These are phyloP conservation scores for Mallotus villosus DNA, from an alignment of 2,797 vertebrate genomes.

Conservation along the genomic window DNA sequence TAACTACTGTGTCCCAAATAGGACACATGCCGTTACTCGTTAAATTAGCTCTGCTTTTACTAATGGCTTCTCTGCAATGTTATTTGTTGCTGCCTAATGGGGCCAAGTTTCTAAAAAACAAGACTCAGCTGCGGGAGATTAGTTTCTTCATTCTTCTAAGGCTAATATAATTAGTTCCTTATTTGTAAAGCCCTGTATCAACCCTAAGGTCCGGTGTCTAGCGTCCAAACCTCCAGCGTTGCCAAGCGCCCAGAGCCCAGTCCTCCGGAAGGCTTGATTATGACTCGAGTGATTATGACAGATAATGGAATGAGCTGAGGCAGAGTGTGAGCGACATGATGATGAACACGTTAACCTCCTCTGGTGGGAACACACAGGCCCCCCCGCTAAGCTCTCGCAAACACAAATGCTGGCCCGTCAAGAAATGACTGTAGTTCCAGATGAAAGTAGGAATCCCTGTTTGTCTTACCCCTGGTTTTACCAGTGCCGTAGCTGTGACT, in stretches of 20 bases:
- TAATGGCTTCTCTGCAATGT: too few relatives aligned
- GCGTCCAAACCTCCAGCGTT: too few relatives aligned
- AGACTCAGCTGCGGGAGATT: too few relatives aligned
- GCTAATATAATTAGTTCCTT: not conserved
- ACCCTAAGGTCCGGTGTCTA: not conserved
- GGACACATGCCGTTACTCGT: too few relatives aligned
- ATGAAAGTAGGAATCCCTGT: not conserved
- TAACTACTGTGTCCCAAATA: too few relatives aligned
- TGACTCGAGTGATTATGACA: constrained; percentile 46
- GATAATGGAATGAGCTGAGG: constrained; percentile 39
- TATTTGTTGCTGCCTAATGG: too few relatives aligned
- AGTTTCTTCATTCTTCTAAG: too few relatives aligned
- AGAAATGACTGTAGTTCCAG: constrained; percentile 5
- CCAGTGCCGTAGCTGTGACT: constrained; percentile 18
- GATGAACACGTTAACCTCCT: constrained; percentile 35
- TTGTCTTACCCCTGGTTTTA: constrained; percentile 32
- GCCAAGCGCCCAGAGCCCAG: constrained; percentile 10
- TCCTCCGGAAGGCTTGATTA: constrained; percentile 37
- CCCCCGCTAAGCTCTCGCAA: constrained; percentile 31
- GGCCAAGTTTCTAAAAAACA: too few relatives aligned
- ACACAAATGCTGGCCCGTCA: constrained; percentile 32
- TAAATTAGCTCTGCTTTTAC: too few relatives aligned
- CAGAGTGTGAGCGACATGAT: constrained; percentile 20
- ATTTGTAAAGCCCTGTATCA: constrained; percentile 13
- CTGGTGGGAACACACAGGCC: constrained; percentile 23